Conservation (phyloP, 2,888 invertebrate species). For the Noctua janthina region DNA sequence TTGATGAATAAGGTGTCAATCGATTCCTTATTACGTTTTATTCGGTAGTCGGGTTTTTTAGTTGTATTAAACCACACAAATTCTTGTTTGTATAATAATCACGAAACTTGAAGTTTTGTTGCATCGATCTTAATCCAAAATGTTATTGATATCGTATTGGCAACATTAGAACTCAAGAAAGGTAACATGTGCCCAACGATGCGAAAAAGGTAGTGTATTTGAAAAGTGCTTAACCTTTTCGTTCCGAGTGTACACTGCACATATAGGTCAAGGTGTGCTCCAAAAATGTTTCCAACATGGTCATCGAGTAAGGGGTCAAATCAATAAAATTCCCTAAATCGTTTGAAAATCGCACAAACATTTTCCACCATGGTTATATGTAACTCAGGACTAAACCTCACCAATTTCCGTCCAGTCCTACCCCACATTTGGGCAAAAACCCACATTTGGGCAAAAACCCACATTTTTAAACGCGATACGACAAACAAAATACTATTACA, state of each 20-base stretch:
- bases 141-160: constrained; percentile 3
- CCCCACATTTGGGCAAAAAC: constrained; percentile 48
- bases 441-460: constrained; percentile 57
- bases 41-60: too few relatives aligned
- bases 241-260: not conserved
- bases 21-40: too few relatives aligned
- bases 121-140: not conserved
- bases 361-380: constrained; percentile 27
- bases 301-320: not conserved
- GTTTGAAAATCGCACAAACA: constrained; percentile 22
- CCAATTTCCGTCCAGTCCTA: constrained; percentile 27
- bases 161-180: not conserved
- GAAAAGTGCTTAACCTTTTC: constrained; percentile 14
- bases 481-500: constrained; percentile 74
- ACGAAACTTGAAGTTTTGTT: not conserved
- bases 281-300: not conserved
- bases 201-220: not conserved
- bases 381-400: constrained; percentile 17
- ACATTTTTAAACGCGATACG: constrained; percentile 64
- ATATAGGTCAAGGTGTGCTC: constrained; percentile 6
- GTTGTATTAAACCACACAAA: too few relatives aligned
- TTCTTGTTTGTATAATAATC: not conserved
- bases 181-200: constrained; percentile 17
- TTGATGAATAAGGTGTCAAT: too few relatives aligned
- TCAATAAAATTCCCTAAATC: constrained; percentile 5